phyloP scores from a whole-genome alignment of 2,888 invertebrate species.

The Blastobasis lacticolella region DNA sequence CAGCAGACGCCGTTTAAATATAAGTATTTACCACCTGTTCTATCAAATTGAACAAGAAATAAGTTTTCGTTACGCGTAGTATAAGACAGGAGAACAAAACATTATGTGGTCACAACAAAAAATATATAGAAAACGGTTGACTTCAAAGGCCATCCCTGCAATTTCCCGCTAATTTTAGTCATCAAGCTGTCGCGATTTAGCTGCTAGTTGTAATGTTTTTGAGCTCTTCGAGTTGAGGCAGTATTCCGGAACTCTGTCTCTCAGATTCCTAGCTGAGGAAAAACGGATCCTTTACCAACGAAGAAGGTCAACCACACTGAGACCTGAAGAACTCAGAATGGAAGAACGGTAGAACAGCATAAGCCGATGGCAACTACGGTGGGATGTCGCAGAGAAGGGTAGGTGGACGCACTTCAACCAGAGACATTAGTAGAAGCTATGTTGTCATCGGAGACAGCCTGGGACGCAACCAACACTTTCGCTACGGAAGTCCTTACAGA shows the following conservation, averaged over 20 bases:
- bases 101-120: too few relatives aligned
- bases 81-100: too few relatives aligned
- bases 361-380: not conserved
- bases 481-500: not conserved
- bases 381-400: not conserved
- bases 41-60: too few relatives aligned
- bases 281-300: not conserved
- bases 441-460: not conserved
- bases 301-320: not conserved
- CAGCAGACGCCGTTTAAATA: too few relatives aligned
- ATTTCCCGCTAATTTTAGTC: too few relatives aligned
- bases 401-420: not conserved
- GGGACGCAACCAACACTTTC: not conserved
- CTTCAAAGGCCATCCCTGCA: too few relatives aligned
- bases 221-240: too few relatives aligned
- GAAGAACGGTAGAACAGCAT: not conserved
- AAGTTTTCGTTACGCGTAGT: too few relatives aligned
- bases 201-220: too few relatives aligned
- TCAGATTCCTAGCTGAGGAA: not conserved
- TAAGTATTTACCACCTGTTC: too few relatives aligned
- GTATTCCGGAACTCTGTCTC: not conserved
- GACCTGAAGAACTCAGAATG: not conserved
- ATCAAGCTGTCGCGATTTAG: too few relatives aligned
- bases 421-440: not conserved
- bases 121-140: too few relatives aligned